Base-by-base conservation (phyloP, 2,888 invertebrate genomes). In the Rhagonycha fulva region DNA sequence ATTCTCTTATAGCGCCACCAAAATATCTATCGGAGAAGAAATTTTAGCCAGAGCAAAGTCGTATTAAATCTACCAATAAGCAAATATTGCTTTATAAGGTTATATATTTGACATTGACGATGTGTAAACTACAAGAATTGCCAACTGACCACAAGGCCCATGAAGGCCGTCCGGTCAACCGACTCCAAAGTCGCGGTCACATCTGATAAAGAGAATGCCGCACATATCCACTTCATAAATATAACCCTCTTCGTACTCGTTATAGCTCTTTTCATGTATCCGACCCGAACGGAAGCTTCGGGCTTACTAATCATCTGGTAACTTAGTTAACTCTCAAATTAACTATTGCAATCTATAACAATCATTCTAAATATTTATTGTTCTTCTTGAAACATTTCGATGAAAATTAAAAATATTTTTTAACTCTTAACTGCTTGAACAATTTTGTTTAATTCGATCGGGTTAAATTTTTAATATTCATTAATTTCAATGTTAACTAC, bases 171-270 rank as follows among this genome's bases (percentile, higher is more conserved):
- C 82, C 82, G 79, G 83, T 83, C 80, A 80, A 76, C 79, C 81
- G 82, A 81, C 80, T 81, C 79, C 74, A 70, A 70, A 73, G 78
- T 76, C 78, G 79, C 77, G 81, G 81, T 81, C 82, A 80, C 81
- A 83, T 82, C 82, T 82, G 82, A 82, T 83, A 82, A 77, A 77
- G 81, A 81, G 80, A 81, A 83, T 83, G 80, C 83, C 82, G 80
- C 80, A 78, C 83, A 83, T 82, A 82, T 81, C 82, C 80, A 81
- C 82, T 82, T 82, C 82, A 82, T 83, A 83, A 83, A 83, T 83
- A 83, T 82, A 81, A 82, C 82, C 81, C 80, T 79, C 80, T 63
- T 72, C 71, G 79, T 78, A 81, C 82, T 83, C 82, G 82, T 83
- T 83, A 82, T 82, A 80, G 79, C 81, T 79, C 78, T 80, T 82